Evolutionary conservation across 2,888 invertebrate species (phyloP).

Genomic region (Salpingus planirostris): DNA sequence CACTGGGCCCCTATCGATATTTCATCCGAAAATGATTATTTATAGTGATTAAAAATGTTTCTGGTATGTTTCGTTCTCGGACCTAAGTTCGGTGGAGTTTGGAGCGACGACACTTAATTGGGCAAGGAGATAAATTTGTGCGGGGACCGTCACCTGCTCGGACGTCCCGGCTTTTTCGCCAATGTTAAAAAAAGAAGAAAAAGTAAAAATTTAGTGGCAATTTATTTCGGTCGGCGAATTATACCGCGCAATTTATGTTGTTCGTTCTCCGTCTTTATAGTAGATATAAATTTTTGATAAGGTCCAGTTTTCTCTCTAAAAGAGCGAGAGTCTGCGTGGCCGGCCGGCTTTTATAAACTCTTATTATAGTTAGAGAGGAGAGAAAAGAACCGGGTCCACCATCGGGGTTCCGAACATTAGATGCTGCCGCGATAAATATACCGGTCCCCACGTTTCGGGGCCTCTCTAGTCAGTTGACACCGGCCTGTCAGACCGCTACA

Average conservation of each 20-base stretch:
- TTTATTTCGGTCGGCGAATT: constrained; percentile 12
- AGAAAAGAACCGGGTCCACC: constrained; percentile 1
- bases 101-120: no score
- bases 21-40: no score
- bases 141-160: constrained; percentile 2
- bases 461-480: constrained; percentile 31
- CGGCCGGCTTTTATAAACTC: no score
- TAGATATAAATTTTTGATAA: constrained; percentile 17
- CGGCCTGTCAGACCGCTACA: constrained; percentile 29
- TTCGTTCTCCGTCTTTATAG: constrained; percentile 13
- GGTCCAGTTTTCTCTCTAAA: constrained; percentile 12
- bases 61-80: no score
- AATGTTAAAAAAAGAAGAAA: no score
- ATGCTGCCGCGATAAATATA: constrained; percentile 33
- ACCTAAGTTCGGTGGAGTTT: no score
- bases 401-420: constrained; percentile 24
- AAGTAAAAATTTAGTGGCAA: constrained; percentile 10
- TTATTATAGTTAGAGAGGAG: constrained; percentile 11
- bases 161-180: no score
- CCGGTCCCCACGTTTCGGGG: constrained; percentile 26
- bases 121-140: no score
- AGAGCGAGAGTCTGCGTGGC: constrained; percentile 9
- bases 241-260: constrained; percentile 15
- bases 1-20: no score
- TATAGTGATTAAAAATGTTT: no score